phyloP scores from a whole-genome alignment of 2,797 vertebrate species.

The Bradypus variegatus region DNA sequence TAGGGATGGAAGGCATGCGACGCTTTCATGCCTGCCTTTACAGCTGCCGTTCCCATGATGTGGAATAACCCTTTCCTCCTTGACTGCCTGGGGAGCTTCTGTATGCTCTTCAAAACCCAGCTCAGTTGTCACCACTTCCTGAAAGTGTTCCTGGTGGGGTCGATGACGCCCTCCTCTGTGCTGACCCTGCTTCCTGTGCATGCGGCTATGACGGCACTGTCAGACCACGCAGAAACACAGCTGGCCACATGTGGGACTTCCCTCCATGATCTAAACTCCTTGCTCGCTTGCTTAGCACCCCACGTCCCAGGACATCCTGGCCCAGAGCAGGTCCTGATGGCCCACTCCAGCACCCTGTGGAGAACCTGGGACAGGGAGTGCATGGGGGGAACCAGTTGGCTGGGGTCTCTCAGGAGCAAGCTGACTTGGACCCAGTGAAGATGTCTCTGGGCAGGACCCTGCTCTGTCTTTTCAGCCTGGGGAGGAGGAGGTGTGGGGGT shows the following conservation, averaged over 20 bases:
- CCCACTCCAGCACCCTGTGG: background rate
- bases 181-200: background rate
- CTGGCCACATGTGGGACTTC: background rate
- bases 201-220: too few species aligned
- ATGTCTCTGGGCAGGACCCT: background rate
- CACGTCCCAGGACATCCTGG: background rate
- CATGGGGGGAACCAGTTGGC: rapidly evolving
- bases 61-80: background rate
- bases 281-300: background rate
- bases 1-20: background rate
- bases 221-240: background rate
- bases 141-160: background rate
- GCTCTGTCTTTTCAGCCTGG: background rate
- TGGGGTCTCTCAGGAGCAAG: background rate
- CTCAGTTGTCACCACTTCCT: background rate
- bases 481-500: background rate
- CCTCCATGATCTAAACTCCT: background rate
- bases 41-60: background rate
- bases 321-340: background rate
- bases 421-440: background rate
- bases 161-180: background rate
- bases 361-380: background rate
- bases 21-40: background rate
- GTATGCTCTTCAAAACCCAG: background rate
- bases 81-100: background rate